Percentiles rank a stretch among this genome's conserved stretches.
phyloP scores from a whole-genome alignment of 1,140 invertebrate species.

The Neotoxoptera formosana region DNA sequence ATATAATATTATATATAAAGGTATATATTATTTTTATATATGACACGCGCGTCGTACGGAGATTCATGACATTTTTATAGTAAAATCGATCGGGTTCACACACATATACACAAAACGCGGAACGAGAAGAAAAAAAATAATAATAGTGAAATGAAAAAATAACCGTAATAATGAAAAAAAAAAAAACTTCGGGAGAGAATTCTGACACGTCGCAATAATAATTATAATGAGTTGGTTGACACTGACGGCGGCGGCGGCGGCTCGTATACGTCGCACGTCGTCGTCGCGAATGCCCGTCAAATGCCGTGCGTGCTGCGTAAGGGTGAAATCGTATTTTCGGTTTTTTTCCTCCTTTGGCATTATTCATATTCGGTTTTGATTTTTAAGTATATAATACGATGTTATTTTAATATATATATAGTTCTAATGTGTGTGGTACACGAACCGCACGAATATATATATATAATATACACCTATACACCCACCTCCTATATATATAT shows the following conservation, averaged over 20 bases:
- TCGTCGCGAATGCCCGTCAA: not conserved
- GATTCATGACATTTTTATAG: slow-evolving; percentile 26
- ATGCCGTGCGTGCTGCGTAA: not conserved
- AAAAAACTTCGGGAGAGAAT: slow-evolving; percentile 13
- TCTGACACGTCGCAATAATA: slow-evolving; percentile 39
- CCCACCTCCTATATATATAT: not conserved
- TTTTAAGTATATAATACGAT: not conserved
- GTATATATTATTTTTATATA: not conserved
- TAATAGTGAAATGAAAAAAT: slow-evolving; percentile 3
- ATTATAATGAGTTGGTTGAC: slow-evolving; percentile 39
- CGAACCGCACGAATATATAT: not conserved
- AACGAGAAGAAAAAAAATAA: not conserved
- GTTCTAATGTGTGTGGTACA: not conserved
- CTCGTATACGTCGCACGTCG: not conserved
- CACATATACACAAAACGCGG: not conserved
- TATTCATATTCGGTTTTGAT: not conserved
- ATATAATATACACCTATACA: no score
- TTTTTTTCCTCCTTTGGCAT: not conserved
- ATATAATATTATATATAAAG: not conserved
- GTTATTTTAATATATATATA: slow-evolving; percentile 38
- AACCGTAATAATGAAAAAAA: slow-evolving; percentile 13
- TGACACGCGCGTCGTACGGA: not conserved
- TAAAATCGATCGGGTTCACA: slow-evolving; percentile 18
- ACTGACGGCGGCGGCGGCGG: not conserved
- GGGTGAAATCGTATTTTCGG: not conserved